Evolutionary conservation across 2,888 invertebrate genomes (phyloP), one percentile per base, ranked within the genome.

Genomic region (Mesorhabditis sp.): DNA sequence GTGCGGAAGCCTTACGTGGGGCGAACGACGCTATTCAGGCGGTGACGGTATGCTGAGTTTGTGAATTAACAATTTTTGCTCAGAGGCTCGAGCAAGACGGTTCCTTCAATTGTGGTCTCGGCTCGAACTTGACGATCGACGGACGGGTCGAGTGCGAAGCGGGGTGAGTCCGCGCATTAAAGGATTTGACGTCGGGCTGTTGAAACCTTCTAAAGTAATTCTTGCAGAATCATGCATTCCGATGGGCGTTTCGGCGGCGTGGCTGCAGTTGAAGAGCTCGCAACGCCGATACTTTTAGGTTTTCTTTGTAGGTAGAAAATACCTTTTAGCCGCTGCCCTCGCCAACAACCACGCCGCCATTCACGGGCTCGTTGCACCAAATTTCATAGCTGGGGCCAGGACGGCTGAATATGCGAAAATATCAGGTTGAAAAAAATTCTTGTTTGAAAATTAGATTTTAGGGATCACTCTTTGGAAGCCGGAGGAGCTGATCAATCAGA

Each of bases 61-160:
- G 45, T 7, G 7, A 66, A 44, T 10, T 45, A n/a, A 45, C 15
- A 44, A 5, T 7, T 45, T n/a, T 15, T 67, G 63, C 72, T 43
- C 62, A 82, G 80, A 61, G 91, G 79, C 88, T 97, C 79, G 96
- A 97, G 90, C 91, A 95, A 87, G 92, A 93, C 79, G 90, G 91
- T 5, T 87, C 92, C 69, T 95, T 95, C 62, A 98, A 98, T 89
- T 95, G 96, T 78, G 89, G 97, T 4, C 91, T 89, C 86, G 98
- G 98, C 44, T 96, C 96, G 3, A 95, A 93, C 88, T 90, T 98
- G 72, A 95, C 93, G 66, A 89, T 91, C 87, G 90, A 92, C 83
- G 95, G 95, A 10, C 89, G 89, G 68, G 94, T 98, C 1, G 96
- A 98, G 88, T 94, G 94, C 87, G 98, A 98, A 89, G 97, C 97